A percentile compares a stretch with the other conserved stretches of the same genome.
Conservation (phyloP, 2,797 vertebrate species). For the Silurus aristotelis region DNA sequence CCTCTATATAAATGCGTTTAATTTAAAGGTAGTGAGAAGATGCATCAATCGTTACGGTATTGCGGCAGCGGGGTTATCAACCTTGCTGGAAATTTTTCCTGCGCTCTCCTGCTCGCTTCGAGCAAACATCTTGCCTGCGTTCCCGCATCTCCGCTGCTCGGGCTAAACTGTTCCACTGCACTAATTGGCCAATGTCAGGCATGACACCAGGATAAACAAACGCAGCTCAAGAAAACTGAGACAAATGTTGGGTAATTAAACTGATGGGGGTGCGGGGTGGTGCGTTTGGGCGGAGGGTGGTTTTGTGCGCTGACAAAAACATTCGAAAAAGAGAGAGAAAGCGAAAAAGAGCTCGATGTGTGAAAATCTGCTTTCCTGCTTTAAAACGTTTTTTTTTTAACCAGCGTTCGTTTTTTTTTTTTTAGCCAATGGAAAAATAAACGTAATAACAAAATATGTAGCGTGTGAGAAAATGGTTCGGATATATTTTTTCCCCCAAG, state of each 20-base stretch:
- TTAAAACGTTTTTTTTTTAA: slow-evolving; percentile 64
- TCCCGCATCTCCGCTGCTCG: slow-evolving; percentile 65
- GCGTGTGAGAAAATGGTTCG: slow-evolving; percentile 30
- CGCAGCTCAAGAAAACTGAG: slow-evolving; percentile 82
- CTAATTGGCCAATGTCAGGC: slow-evolving; percentile 89
- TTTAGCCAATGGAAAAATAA: slow-evolving; percentile 48
- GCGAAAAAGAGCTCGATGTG: slow-evolving; percentile 47
- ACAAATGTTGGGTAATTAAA: slow-evolving; percentile 94
- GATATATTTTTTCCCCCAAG: slow-evolving; percentile 16
- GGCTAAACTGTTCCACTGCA: slow-evolving; percentile 88
- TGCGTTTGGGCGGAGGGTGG: slow-evolving; percentile 41
- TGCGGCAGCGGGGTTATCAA: slow-evolving; percentile 13
- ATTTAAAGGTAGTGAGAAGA: slow-evolving; percentile 29
- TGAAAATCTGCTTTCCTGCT: slow-evolving; percentile 52
- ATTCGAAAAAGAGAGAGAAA: slow-evolving; percentile 61
- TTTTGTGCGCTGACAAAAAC: slow-evolving; percentile 74
- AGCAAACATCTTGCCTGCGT: slow-evolving; percentile 64
- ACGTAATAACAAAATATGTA: slow-evolving; percentile 46
- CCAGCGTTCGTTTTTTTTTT: slow-evolving; percentile 65
- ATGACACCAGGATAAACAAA: slow-evolving; percentile 91
- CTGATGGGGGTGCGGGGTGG: slow-evolving; percentile 70
- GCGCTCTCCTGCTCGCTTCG: slow-evolving; percentile 41
- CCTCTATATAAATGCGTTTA: slow-evolving; percentile 20
- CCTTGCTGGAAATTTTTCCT: slow-evolving; percentile 38
- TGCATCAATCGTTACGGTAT: slow-evolving; percentile 18